Percentiles rank a stretch among this genome's conserved stretches.
phyloP scores from a whole-genome alignment of 2,113 vertebrate genomes.

The Balaenoptera acutorostrata region DNA sequence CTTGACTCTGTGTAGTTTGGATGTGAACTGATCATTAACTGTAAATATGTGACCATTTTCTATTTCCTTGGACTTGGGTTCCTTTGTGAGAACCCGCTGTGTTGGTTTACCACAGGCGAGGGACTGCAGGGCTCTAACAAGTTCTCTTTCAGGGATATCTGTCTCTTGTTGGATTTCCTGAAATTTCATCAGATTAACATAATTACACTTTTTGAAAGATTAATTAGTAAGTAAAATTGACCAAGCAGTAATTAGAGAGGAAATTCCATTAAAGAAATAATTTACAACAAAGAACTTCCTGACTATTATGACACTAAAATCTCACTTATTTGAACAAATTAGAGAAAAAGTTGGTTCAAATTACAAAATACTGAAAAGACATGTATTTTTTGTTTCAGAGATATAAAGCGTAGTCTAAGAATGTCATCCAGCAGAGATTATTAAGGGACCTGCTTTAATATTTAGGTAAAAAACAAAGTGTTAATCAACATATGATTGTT shows the following conservation, averaged over 20 bases:
- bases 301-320: constrained; percentile 14
- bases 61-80: constrained; percentile 98
- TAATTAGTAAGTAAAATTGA: constrained; percentile 35
- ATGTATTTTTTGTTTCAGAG: background rate
- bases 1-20: constrained; percentile 99
- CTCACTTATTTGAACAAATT: constrained; percentile 18
- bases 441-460: background rate
- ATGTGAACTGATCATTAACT: constrained; percentile 98
- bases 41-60: constrained; percentile 97
- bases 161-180: constrained; percentile 99
- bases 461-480: constrained; percentile 25
- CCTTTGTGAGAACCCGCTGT: constrained; percentile 96
- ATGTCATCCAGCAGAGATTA: background rate
- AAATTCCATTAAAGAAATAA: constrained; percentile 19
- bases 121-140: constrained; percentile 95
- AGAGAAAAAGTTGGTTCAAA: background rate
- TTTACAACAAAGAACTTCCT: background rate
- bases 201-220: constrained; percentile 35
- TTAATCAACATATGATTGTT: background rate
- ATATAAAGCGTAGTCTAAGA: background rate
- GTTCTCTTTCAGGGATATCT: constrained; percentile 95
- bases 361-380: background rate
- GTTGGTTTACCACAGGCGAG: constrained; percentile 97
- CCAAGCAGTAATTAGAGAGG: background rate
- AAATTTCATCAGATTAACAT: constrained; percentile 64